These are phyloP conservation scores for Neoaliturus tenellus DNA, from an alignment of 2,888 invertebrate species.

Conservation along the genomic window DNA sequence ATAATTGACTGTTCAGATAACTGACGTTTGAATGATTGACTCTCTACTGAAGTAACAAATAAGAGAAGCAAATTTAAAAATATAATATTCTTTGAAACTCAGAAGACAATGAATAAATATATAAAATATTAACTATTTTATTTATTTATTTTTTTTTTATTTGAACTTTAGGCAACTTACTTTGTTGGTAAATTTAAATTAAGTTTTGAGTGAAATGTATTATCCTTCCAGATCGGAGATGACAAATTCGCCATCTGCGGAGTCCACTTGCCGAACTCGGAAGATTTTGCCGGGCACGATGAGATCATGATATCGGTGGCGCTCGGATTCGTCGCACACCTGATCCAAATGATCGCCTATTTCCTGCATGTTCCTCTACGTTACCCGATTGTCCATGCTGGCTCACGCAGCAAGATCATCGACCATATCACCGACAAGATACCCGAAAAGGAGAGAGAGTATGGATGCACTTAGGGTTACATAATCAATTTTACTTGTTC, in stretches of 20 bases:
- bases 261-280: constrained; percentile 83
- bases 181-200: too few species aligned
- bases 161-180: too few species aligned
- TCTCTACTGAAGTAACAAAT: too few species aligned
- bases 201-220: too few species aligned
- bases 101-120: too few species aligned
- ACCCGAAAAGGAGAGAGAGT: constrained; percentile 81
- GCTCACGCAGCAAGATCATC: constrained; percentile 87
- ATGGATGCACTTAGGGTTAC: constrained; percentile 71
- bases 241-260: constrained; percentile 79
- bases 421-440: constrained; percentile 85
- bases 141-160: too few species aligned
- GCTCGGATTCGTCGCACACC: constrained; percentile 90
- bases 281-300: constrained; percentile 78
- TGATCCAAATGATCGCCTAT: constrained; percentile 86
- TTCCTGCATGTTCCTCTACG: constrained; percentile 91
- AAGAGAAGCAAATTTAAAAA: too few species aligned
- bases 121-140: too few species aligned
- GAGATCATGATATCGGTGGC: constrained; percentile 88
- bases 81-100: too few species aligned
- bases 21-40: too few species aligned
- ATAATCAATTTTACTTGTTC: too few species aligned
- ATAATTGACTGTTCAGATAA: too few species aligned
- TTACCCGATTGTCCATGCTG: constrained; percentile 87
- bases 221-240: constrained; percentile 72